phyloP scores from a whole-genome alignment of 1,140 invertebrate genomes.

The Drosophila saltans region DNA sequence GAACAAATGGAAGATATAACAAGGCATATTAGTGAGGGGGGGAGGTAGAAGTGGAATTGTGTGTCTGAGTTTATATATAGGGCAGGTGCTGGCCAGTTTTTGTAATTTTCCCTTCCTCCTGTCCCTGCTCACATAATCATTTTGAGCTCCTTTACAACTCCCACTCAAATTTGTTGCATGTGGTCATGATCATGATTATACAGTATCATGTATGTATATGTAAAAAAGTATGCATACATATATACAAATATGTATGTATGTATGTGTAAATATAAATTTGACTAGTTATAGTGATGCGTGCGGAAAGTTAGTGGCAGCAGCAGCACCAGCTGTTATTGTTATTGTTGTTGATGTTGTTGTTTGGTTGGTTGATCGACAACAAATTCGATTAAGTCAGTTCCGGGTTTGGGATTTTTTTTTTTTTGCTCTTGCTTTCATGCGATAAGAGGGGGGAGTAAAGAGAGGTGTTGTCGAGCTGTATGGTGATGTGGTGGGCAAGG shows the following conservation, averaged over 20 bases:
- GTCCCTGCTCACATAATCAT: background rate
- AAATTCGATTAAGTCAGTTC: conserved; percentile 80
- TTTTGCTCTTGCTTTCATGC: conserved; percentile 42
- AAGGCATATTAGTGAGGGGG: no score
- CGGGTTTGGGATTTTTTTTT: conserved; percentile 60
- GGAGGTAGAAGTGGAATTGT: no score
- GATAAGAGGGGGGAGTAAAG: background rate
- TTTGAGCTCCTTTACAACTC: background rate
- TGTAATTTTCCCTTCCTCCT: background rate
- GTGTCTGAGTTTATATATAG: no score
- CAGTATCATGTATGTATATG: no score
- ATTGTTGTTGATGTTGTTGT: conserved; percentile 33
- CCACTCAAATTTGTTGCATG: conserved; percentile 12
- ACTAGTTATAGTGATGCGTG: conserved; percentile 26
- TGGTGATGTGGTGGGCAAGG: background rate
- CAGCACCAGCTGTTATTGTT: conserved; percentile 1
- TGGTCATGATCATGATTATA: conserved; percentile 32
- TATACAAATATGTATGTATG: conserved; percentile 11
- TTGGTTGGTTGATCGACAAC: conserved; percentile 66
- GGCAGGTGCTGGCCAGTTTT: no score
- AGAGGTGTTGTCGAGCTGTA: background rate
- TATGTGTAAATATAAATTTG: conserved; percentile 33
- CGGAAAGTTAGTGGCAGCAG: conserved; percentile 46
- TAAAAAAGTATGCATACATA: no score
- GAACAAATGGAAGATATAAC: no score